These are phyloP conservation scores for Lepisosteus oculatus DNA, from an alignment of 2,113 vertebrate genomes.

Conservation along the genomic window DNA sequence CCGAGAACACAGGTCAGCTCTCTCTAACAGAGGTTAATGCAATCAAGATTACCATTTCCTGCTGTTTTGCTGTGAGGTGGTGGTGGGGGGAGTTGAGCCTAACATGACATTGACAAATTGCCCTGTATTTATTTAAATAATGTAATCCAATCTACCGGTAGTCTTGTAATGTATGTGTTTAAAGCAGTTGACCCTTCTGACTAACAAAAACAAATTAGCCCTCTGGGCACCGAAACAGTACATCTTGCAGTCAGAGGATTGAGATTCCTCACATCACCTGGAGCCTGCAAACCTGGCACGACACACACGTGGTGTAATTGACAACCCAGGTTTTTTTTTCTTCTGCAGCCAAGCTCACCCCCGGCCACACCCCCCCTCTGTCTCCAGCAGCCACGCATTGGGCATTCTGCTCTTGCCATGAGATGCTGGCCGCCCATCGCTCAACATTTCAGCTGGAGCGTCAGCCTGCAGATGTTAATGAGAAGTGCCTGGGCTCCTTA, in stretches of 20 bases:
- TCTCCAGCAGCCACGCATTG: too few species aligned
- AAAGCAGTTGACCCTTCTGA: conserved; percentile 76
- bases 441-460: too few species aligned
- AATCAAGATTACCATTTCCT: conserved; percentile 84
- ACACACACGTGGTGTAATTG: neutral
- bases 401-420: too few species aligned
- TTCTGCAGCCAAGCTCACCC: too few species aligned
- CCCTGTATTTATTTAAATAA: conserved; percentile 94
- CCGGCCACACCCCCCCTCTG: too few species aligned
- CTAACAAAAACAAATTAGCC: conserved; percentile 86
- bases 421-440: too few species aligned
- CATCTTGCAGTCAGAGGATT: conserved; percentile 47
- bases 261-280: conserved; percentile 28
- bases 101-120: conserved; percentile 96
- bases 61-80: conserved; percentile 55
- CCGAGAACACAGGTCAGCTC: conserved; percentile 65
- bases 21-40: conserved; percentile 77
- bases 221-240: conserved; percentile 47
- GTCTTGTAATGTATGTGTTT: conserved; percentile 83
- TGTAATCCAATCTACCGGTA: conserved; percentile 84
- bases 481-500: too few species aligned
- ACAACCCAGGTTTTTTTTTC: neutral
- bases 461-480: too few species aligned
- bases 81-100: conserved; percentile 62
- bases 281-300: conserved; percentile 6